phyloP scores from a whole-genome alignment of 2,888 invertebrate genomes.

The Sinohyriopsis cumingii region DNA sequence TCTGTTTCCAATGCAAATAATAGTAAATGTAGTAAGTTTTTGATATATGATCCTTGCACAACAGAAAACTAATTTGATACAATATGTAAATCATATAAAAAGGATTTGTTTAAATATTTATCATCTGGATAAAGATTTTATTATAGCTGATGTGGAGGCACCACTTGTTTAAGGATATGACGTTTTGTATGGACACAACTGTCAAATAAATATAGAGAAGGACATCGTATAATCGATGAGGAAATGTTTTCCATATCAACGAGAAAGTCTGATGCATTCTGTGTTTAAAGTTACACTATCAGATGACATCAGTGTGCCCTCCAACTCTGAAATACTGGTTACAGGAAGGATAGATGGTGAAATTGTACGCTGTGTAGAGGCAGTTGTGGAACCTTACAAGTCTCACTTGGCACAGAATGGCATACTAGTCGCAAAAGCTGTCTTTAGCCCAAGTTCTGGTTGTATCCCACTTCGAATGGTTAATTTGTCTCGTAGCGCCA shows the following conservation, averaged over 20 bases:
- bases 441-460: neutral
- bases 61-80: too few species aligned
- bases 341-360: neutral
- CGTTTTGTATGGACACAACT: neutral
- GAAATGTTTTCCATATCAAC: neutral
- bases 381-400: neutral
- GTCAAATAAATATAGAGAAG: neutral
- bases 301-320: neutral
- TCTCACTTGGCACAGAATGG: neutral
- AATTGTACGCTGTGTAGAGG: neutral
- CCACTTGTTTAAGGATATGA: constrained; percentile 1
- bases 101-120: too few species aligned
- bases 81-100: too few species aligned
- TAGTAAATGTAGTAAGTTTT: too few species aligned
- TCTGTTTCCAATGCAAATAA: too few species aligned
- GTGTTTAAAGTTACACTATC: neutral
- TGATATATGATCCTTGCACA: too few species aligned
- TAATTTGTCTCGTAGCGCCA: neutral
- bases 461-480: neutral
- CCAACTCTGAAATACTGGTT: neutral
- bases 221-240: neutral
- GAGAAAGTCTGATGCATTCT: constrained; percentile 1
- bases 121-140: too few species aligned
- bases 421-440: neutral
- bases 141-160: neutral